These are phyloP conservation scores for Hydrophis major DNA, from an alignment of 2,797 vertebrate genomes.

Conservation along the genomic window DNA sequence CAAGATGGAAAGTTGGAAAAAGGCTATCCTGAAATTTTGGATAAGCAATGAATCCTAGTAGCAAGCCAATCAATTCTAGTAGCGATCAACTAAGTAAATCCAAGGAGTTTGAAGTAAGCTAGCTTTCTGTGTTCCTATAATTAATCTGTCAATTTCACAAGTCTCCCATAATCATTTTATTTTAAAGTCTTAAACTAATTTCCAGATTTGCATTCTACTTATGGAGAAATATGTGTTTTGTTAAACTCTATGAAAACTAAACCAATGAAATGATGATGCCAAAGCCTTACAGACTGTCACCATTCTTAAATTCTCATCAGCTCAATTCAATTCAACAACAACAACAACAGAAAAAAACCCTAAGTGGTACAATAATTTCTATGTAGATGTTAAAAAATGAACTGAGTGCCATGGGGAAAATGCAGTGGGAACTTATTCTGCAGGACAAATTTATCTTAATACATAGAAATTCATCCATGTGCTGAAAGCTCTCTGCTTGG, in stretches of 20 bases:
- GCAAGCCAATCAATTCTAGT: background rate
- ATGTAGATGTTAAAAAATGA: background rate
- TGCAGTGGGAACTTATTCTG: background rate
- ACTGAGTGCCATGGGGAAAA: background rate
- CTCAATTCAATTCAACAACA: background rate
- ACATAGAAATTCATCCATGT: background rate
- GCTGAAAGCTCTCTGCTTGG: background rate
- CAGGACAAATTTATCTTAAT: background rate
- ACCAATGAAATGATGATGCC: background rate
- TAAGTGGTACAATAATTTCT: background rate
- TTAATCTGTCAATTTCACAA: background rate
- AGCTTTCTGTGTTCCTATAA: background rate
- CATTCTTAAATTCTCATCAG: background rate
- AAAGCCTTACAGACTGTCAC: background rate
- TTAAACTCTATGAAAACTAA: background rate
- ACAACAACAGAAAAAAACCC: background rate
- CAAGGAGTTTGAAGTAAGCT: background rate
- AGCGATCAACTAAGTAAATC: background rate
- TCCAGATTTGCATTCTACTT: background rate
- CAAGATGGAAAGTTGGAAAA: background rate
- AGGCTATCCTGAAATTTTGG: background rate
- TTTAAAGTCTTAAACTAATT: background rate
- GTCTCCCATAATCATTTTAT: background rate
- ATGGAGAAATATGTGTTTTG: background rate
- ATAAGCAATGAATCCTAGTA: background rate